Conservation (phyloP, 2,888 invertebrate genomes). For the Drosophila falleni region DNA sequence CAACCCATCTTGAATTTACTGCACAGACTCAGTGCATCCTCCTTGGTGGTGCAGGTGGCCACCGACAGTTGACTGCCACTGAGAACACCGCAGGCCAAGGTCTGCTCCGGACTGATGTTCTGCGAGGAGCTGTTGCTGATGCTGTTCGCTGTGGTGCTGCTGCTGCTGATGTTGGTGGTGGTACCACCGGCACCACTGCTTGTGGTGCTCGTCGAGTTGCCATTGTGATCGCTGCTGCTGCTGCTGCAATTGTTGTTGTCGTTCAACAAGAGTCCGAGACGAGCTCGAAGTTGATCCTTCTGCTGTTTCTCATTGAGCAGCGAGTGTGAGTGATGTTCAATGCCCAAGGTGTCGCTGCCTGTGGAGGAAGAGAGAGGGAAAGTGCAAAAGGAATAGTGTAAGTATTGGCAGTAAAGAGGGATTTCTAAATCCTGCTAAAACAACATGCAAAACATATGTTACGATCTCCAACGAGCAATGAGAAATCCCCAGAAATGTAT, state of each 20-base stretch:
- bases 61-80: slow-evolving; percentile 83
- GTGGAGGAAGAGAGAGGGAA: neutral
- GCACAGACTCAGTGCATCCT: slow-evolving; percentile 80
- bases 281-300: slow-evolving; percentile 83
- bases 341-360: slow-evolving; percentile 77
- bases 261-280: slow-evolving; percentile 80
- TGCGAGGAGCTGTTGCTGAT: slow-evolving; percentile 71
- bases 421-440: neutral
- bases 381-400: neutral
- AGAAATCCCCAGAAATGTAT: neutral
- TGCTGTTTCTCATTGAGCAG: slow-evolving; percentile 79
- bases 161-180: slow-evolving; percentile 31
- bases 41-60: slow-evolving; percentile 78
- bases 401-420: neutral
- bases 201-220: slow-evolving; percentile 74
- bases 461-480: neutral
- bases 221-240: slow-evolving; percentile 74
- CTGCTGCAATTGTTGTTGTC: slow-evolving; percentile 73
- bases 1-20: slow-evolving; percentile 82
- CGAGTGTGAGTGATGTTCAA: slow-evolving; percentile 65
- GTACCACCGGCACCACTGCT: slow-evolving; percentile 40
- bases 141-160: slow-evolving; percentile 51
- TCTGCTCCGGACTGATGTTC: slow-evolving; percentile 83
- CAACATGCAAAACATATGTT: neutral
- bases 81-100: slow-evolving; percentile 68